Conservation (phyloP, 2,797 vertebrate species). For the Prunella strophiata region DNA sequence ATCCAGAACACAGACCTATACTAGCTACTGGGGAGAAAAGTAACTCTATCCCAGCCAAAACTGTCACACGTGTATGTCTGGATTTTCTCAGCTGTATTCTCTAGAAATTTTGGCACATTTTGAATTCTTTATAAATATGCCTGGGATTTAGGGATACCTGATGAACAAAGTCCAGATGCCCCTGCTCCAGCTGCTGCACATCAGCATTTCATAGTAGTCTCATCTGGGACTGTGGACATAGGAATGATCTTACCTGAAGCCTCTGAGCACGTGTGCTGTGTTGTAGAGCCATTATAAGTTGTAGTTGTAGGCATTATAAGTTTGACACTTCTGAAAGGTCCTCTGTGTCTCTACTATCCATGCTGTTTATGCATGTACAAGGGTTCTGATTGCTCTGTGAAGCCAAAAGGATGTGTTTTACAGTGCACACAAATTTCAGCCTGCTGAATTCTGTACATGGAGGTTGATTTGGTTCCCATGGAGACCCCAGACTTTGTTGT, state of each 20-base stretch:
- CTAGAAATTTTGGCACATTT: not conserved
- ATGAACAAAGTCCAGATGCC: not conserved
- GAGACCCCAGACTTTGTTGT: not conserved
- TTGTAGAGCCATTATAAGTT: conserved; percentile 13
- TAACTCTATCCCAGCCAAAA: not conserved
- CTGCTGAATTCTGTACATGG: not conserved
- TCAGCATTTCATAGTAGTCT: not conserved
- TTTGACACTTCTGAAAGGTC: not conserved
- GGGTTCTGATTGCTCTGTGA: not conserved
- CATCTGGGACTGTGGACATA: not conserved
- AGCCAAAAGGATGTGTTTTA: not conserved
- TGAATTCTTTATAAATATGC: not conserved
- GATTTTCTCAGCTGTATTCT: not conserved
- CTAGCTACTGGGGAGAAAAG: not conserved
- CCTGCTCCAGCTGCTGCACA: not conserved
- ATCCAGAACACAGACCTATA: not conserved
- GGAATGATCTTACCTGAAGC: not conserved
- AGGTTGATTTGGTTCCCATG: not conserved
- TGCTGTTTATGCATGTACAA: not conserved
- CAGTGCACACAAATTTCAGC: not conserved
- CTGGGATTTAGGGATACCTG: not conserved
- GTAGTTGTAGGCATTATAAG: not conserved
- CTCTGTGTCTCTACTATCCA: not conserved
- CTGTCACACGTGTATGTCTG: not conserved
- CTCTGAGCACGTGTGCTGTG: not conserved